phyloP scores from a whole-genome alignment of 2,888 invertebrate species.

The Quadroppia sp. region DNA sequence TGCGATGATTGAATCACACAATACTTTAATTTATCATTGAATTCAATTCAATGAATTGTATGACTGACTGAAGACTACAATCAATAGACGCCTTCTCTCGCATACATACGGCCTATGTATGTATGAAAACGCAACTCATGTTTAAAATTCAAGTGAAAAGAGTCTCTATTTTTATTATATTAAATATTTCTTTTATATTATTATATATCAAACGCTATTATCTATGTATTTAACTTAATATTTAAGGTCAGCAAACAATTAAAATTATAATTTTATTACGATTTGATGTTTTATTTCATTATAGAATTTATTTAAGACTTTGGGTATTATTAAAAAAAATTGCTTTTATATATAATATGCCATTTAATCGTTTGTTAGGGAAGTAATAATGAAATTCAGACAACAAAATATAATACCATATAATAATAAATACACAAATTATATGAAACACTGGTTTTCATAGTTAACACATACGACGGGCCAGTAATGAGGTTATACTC shows the following conservation, averaged over 20 bases:
- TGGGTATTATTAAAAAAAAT: too few relatives aligned
- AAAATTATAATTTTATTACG: neutral
- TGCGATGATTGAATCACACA: neutral
- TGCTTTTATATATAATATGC: too few relatives aligned
- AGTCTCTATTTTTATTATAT: too few relatives aligned
- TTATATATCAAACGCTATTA: neutral
- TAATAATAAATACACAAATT: slow-evolving; percentile 6
- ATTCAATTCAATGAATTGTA: slow-evolving; percentile 1
- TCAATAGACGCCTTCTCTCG: neutral
- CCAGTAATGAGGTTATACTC: neutral
- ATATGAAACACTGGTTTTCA: neutral
- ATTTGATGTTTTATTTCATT: neutral
- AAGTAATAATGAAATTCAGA: neutral
- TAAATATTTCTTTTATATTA: too few relatives aligned
- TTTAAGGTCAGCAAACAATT: slow-evolving; percentile 10
- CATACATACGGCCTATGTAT: too few relatives aligned
- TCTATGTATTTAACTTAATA: neutral
- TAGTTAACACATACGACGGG: too few relatives aligned
- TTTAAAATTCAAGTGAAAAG: too few relatives aligned
- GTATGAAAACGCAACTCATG: too few relatives aligned
- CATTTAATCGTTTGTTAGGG: neutral
- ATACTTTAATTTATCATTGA: slow-evolving; percentile 6
- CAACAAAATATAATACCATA: neutral
- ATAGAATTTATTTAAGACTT: too few relatives aligned
- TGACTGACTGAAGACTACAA: neutral